Base-by-base conservation (phyloP, 2,797 vertebrate species). In the Darevskia mixta region DNA sequence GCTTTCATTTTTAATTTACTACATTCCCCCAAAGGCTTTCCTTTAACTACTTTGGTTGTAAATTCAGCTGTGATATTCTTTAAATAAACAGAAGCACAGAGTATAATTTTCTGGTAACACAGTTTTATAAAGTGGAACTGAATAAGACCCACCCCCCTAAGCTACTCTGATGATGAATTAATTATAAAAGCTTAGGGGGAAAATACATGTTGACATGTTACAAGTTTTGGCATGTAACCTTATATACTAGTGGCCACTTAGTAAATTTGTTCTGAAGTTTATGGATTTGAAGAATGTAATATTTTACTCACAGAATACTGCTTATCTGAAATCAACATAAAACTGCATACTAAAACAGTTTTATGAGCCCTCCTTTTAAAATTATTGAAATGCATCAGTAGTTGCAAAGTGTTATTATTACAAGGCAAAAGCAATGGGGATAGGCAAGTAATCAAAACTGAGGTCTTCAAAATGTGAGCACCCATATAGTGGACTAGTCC, bases 1-100 rank as follows among this genome's bases (percentile, higher is more conserved):
- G 87, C 89, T 94, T 95, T 95, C 92, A 93, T 95, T 93, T 92
- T 92, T 93, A 93, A 96, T 95, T 93, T 94, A 91, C 79, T 93
- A 79, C 66, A 55, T 90, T 88, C 29, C 84, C 91, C 91, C 55
- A 91, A 92, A 95, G 93, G 83, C 81, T 86, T 90, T 94, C 79
- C 72, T 95, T 95, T 94, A 93, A 94, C 91, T 90, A 88, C 79
- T 95, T 93, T 91, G 77, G 87, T 94, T 91, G 83, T 92, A 93
- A 90, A 95, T 95, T 94, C 93, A 94, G 90, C 55, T 85, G 43
- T 91, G 90, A 91, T 95, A 90, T 91, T 94, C 90, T 93, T 94
- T 95, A 94, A 96, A 93, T 89, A 95, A 95, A 95, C 79, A 94
- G 90, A 92, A 91, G 86, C 64, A 92, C 2, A 43, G 45, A 94